Percentiles rank a stretch among this genome's conserved stretches.
These are phyloP conservation scores for Amblyjoppa fuscipennis DNA, from an alignment of 2,888 invertebrate species.

Conservation along the genomic window DNA sequence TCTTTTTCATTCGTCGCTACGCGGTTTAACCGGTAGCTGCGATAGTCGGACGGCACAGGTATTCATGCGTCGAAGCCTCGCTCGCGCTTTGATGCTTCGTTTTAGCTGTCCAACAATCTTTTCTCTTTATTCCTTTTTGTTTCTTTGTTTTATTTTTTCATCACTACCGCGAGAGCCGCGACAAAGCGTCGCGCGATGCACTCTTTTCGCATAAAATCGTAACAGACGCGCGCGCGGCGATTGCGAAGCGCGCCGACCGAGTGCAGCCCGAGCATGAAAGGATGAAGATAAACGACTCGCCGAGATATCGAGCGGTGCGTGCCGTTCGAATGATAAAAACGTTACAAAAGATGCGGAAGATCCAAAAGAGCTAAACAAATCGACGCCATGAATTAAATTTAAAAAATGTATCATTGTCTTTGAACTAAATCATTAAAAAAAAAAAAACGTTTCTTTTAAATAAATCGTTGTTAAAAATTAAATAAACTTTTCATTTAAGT, in stretches of 20 bases:
- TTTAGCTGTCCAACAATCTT: neutral
- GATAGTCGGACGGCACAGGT: neutral
- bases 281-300: conserved; percentile 1
- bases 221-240: neutral
- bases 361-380: too few species aligned
- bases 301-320: neutral
- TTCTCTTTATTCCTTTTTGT: neutral
- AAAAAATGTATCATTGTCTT: too few species aligned
- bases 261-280: neutral
- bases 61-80: neutral
- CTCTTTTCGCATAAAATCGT: neutral
- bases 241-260: neutral
- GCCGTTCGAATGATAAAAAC: neutral
- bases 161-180: neutral
- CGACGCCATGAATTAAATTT: too few species aligned
- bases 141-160: neutral
- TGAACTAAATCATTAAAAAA: too few species aligned
- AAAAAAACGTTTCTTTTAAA: too few species aligned
- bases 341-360: neutral
- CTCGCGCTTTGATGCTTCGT: neutral
- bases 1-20: neutral
- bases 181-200: neutral
- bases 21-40: neutral
- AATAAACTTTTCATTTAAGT: too few species aligned
- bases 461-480: too few species aligned